Base-by-base conservation (phyloP, 2,888 invertebrate species). In the Ophonus ardosiacus region DNA sequence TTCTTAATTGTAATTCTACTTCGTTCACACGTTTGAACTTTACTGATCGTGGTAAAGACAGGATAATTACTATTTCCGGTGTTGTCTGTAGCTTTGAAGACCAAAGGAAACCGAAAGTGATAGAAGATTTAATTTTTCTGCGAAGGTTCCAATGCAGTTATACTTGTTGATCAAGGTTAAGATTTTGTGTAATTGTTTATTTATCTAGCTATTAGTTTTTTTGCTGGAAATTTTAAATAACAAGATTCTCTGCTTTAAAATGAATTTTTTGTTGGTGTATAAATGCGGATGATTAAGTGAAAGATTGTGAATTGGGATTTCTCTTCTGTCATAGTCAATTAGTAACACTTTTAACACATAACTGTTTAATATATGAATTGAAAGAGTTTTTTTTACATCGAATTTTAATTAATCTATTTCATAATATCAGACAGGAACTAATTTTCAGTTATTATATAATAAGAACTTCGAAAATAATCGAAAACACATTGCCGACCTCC, bases 1-100 rank as follows among this genome's bases (percentile, higher is more conserved):
- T 68, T 68, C 68, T 65, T 38, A 68, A 68, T 68, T 15, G 38
- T 38, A 68, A 68, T 68, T 68, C 38, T 38, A 68, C 38, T 31
- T 68, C 38, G 68, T 68, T 68, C 68, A 68, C 68, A 68, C 68
- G 68, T 68, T 68, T 68, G 68, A 68, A 68, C 68, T 68, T 68
- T 68, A 68, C 68, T 24, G 68, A 68, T 68, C 68, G 38, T 68
- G 68, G 7, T 31, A 31, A 38, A 68, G 38, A 68, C 68, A 68
- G 10, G 24, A 68, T 68, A 68, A 68, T 68, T 68, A 68, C 13
- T 38, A 68, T 38, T 68, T 68, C 68, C 68, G 68, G 68, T 68
- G 7, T 15, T 68, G 68, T 38, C 15, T 38, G 6, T 7, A 68
- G 68, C 68, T 31, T 31, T 68, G 68, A 68, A 68, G 68, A 59